Evolutionary conservation across 1,140 invertebrate species (phyloP).

Genomic region (Bombus impatiens): DNA sequence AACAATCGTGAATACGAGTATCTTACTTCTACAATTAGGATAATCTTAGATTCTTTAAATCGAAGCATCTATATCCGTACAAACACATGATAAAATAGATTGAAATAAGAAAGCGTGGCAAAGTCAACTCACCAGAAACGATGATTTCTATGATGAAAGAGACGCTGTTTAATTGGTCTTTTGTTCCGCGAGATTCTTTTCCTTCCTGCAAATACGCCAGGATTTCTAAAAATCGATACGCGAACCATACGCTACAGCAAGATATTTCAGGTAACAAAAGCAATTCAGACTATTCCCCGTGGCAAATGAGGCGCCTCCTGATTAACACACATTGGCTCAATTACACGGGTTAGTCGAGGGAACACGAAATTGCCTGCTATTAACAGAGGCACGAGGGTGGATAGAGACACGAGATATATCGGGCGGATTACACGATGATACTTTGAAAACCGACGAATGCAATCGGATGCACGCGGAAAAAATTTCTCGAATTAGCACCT

Average conservation of each 20-base stretch:
- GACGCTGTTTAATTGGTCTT: background rate
- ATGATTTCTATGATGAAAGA: background rate
- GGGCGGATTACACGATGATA: slow-evolving; percentile 60
- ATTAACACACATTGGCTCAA: slow-evolving; percentile 73
- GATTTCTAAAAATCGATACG: slow-evolving; percentile 52
- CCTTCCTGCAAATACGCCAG: background rate
- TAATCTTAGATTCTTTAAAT: background rate
- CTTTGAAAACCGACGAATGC: slow-evolving; percentile 45
- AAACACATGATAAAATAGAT: background rate
- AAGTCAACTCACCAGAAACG: background rate
- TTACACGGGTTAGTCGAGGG: slow-evolving; percentile 68
- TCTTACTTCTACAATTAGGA: background rate
- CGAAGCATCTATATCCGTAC: background rate
- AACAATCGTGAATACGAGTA: no score
- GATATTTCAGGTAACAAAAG: slow-evolving; percentile 69
- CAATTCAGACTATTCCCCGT: slow-evolving; percentile 68
- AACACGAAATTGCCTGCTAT: slow-evolving; percentile 72
- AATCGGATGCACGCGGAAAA: slow-evolving; percentile 34
- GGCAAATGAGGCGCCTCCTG: slow-evolving; percentile 70
- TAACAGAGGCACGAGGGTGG: slow-evolving; percentile 64
- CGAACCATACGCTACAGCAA: slow-evolving; percentile 13
- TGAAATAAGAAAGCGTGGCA: background rate
- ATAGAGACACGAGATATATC: slow-evolving; percentile 66
- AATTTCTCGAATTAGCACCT: slow-evolving; percentile 34
- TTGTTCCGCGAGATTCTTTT: background rate